Evolutionary conservation across 2,113 vertebrate species (phyloP), one percentile per base, ranked within the genome.

Genomic region (Donacobius atricapilla): DNA sequence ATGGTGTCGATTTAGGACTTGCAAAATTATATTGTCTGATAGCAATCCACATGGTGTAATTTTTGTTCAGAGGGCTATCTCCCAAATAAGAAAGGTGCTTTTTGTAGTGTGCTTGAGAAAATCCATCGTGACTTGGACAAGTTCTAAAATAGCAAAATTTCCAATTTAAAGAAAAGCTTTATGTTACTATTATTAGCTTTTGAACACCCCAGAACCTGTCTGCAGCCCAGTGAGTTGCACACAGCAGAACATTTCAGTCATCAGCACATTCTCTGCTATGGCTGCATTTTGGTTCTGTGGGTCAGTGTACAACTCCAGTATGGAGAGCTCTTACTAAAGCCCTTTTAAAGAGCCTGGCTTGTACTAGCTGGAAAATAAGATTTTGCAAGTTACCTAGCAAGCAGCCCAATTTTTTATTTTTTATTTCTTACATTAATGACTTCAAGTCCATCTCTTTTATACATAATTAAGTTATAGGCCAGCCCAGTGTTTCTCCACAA

Each of bases 41-140:
- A 57, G 56, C 61, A 83, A 45, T 70, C 14, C 25, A 50, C 15
- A 28, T 0, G 0, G 13, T 58, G 51, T 68, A 33, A 58, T 78
- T 80, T 92, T 86, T 66, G 33, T 45, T 77, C 48, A 66, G 33
- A 79, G 14, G 16, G 12, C 20, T 44, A 33, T 53, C 77, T 82
- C 37, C 24, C 61, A 88, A 72, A 88, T 61, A 4, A 75, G 39
- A 58, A 77, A 60, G 9, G 3, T 53, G 10, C 10, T 80, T 94
- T 90, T 90, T 61, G 30, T 57, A 63, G 8, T 63, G 13, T 63
- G 18, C 37, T 72, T 93, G 25, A 78, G 56, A 81, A 95, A 84
- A 68, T 84, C 17, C 6, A 37, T 60, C 28, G n/a, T 71, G 11
- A 56, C 80, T 75, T 68, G 47, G 25, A 63, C 22, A 68, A 81